A percentile compares a stretch with the other conserved stretches of the same genome.
Evolutionary conservation across 1,140 invertebrate species (phyloP).

Genomic region (Drosophila azteca): DNA sequence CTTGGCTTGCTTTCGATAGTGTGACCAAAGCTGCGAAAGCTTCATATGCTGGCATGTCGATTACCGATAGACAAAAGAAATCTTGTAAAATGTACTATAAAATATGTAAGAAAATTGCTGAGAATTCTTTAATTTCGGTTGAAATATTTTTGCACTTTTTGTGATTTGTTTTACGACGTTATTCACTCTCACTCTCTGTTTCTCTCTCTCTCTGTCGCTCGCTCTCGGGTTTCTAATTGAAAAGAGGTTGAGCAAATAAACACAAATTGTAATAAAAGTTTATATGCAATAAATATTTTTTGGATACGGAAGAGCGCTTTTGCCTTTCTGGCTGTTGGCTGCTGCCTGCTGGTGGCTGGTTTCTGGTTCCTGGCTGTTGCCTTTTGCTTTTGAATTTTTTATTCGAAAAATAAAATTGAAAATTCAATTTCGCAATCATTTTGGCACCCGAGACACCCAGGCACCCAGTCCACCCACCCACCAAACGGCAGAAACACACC

Average conservation of each 20-base stretch:
- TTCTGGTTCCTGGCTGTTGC: constrained; percentile 11
- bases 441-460: constrained; percentile 67
- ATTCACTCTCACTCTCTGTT: no score
- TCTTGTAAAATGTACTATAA: no score
- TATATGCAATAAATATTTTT: constrained; percentile 81
- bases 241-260: constrained; percentile 76
- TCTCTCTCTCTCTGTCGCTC: not conserved
- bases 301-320: constrained; percentile 46
- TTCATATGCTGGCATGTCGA: no score
- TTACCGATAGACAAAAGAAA: no score
- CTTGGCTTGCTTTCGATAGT: no score
- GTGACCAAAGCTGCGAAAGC: no score
- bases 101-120: no score
- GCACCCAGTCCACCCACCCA: constrained; percentile 1
- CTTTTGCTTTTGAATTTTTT: constrained; percentile 75
- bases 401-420: constrained; percentile 79
- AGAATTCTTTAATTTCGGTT: no score
- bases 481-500: not conserved
- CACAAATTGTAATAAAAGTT: constrained; percentile 80
- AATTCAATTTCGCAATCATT: constrained; percentile 81
- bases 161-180: no score
- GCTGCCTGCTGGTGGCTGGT: no score
- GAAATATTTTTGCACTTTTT: no score
- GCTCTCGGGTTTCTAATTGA: constrained; percentile 66
- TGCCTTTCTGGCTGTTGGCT: constrained; percentile 3